Conservation (phyloP, 1,140 invertebrate species). For the Chymomyza costata region DNA sequence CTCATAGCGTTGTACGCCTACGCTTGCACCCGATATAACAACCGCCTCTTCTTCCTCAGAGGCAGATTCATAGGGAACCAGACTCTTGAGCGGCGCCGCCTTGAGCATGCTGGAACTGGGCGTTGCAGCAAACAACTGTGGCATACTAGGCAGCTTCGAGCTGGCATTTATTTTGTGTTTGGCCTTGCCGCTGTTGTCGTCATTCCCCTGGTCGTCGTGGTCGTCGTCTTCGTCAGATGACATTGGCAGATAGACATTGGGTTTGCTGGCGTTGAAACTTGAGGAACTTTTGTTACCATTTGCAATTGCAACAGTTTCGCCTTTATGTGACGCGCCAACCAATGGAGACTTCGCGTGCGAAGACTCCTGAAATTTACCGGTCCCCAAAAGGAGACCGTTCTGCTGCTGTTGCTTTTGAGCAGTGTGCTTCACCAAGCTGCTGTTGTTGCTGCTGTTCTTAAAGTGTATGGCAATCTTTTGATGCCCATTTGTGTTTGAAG, state of each 20-base stretch:
- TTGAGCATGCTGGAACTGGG: slow-evolving; percentile 48
- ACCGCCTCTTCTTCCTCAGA: slow-evolving; percentile 59
- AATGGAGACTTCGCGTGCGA: slow-evolving; percentile 44
- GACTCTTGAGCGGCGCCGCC: slow-evolving; percentile 59
- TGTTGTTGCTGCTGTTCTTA: slow-evolving; percentile 20
- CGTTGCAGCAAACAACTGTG: slow-evolving; percentile 39
- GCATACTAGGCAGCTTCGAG: slow-evolving; percentile 39
- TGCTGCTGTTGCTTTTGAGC: slow-evolving; percentile 41
- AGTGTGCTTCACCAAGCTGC: slow-evolving; percentile 34
- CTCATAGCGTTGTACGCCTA: slow-evolving; percentile 4
- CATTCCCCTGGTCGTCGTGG: slow-evolving; percentile 42
- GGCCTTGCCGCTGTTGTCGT: slow-evolving; percentile 21
- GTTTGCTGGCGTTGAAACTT: slow-evolving; percentile 32
- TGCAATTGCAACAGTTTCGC: slow-evolving; percentile 43
- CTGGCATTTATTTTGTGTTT: slow-evolving; percentile 25
- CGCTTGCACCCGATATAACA: slow-evolving; percentile 17
- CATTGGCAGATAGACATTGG: slow-evolving; percentile 53
- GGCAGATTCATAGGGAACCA: slow-evolving; percentile 71
- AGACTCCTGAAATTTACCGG: slow-evolving; percentile 59
- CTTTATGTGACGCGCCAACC: slow-evolving; percentile 44
- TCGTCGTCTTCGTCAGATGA: slow-evolving; percentile 42
- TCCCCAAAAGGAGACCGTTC: slow-evolving; percentile 47
- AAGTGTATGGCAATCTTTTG: slow-evolving; percentile 25
- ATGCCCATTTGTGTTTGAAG: too few species aligned
- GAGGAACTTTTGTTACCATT: slow-evolving; percentile 71